Conservation (phyloP, 2,888 invertebrate species). For the Ormyrus thymus region DNA sequence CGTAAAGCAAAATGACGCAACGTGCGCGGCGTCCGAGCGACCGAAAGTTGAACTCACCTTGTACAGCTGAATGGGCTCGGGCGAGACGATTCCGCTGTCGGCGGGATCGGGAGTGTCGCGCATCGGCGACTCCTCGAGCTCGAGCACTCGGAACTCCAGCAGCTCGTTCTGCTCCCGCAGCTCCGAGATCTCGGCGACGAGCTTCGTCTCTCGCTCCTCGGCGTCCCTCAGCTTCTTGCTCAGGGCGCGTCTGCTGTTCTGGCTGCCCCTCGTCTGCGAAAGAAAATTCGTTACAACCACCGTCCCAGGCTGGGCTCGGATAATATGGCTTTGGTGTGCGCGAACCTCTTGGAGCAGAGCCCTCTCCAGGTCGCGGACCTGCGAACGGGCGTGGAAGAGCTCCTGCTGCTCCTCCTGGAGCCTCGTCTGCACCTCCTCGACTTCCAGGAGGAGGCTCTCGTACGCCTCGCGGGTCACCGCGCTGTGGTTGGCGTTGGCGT, state of each 20-base stretch:
- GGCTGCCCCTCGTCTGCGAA: slow-evolving; percentile 68
- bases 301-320: background rate
- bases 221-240: slow-evolving; percentile 74
- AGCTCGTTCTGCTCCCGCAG: slow-evolving; percentile 87
- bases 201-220: slow-evolving; percentile 77
- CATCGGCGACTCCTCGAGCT: slow-evolving; percentile 80
- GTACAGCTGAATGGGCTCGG: slow-evolving; percentile 76
- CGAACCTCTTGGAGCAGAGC: slow-evolving; percentile 73
- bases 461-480: slow-evolving; percentile 67
- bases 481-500: slow-evolving; percentile 55
- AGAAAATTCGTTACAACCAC: background rate
- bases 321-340: background rate
- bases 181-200: slow-evolving; percentile 83
- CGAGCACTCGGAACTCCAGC: slow-evolving; percentile 86
- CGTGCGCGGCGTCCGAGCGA: background rate
- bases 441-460: slow-evolving; percentile 72
- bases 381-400: slow-evolving; percentile 75
- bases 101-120: slow-evolving; percentile 65
- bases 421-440: slow-evolving; percentile 67
- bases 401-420: slow-evolving; percentile 73
- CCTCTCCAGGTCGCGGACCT: slow-evolving; percentile 76
- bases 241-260: slow-evolving; percentile 68
- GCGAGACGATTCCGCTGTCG: slow-evolving; percentile 72
- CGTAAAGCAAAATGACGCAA: background rate
- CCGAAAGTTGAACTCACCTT: slow-evolving; percentile 58